These are phyloP conservation scores for Sarcophaga subvicina DNA, from an alignment of 2,888 invertebrate species.

Conservation along the genomic window DNA sequence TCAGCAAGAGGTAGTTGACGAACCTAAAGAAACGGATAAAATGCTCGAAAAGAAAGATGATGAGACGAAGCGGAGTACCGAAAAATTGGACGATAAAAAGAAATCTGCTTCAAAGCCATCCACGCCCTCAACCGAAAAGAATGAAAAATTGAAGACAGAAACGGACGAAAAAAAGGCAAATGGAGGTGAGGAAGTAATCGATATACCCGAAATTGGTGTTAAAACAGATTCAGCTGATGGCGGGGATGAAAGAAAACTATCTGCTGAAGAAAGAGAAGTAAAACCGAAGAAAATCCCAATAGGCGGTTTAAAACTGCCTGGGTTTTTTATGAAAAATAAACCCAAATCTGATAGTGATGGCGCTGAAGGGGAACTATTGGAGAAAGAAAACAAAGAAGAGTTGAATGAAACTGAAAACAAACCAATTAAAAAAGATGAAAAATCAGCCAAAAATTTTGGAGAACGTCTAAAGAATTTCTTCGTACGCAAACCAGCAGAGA, in stretches of 20 bases:
- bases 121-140: conserved; percentile 72
- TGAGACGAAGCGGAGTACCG: conserved; percentile 65
- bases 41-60: conserved; percentile 79
- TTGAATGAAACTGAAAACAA: conserved; percentile 70
- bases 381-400: conserved; percentile 81
- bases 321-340: conserved; percentile 90
- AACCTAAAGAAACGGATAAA: conserved; percentile 82
- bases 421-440: conserved; percentile 75
- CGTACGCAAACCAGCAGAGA: conserved; percentile 82
- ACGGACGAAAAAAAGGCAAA: conserved; percentile 39
- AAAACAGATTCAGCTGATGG: conserved; percentile 70
- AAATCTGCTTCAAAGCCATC: conserved; percentile 72
- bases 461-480: conserved; percentile 84
- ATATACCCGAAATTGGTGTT: conserved; percentile 75
- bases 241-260: conserved; percentile 79
- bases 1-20: conserved; percentile 78
- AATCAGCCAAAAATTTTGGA: conserved; percentile 78
- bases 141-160: conserved; percentile 41
- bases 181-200: conserved; percentile 78
- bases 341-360: conserved; percentile 86
- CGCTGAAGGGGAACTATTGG: conserved; percentile 82
- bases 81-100: conserved; percentile 71
- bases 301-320: conserved; percentile 94
- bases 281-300: conserved; percentile 92
- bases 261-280: conserved; percentile 88